Conservation (phyloP, 1,140 invertebrate species). For the Leptonema lineaticorne region DNA sequence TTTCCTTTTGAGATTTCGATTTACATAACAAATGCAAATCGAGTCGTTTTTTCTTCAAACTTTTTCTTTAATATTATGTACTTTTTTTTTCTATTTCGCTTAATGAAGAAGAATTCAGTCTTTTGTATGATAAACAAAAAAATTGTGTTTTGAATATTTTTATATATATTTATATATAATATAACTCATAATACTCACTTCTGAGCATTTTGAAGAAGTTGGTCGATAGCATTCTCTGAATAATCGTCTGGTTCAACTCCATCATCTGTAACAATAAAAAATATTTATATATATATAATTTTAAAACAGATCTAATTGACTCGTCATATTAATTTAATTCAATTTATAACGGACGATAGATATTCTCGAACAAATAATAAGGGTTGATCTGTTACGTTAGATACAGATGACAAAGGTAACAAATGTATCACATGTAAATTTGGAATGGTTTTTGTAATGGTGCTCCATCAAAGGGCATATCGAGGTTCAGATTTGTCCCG, state of each 20-base stretch:
- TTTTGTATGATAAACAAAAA: too few relatives aligned
- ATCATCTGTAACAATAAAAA: slow-evolving; percentile 47
- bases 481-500: background rate
- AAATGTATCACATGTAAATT: too few relatives aligned
- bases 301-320: background rate
- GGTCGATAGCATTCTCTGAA: slow-evolving; percentile 51
- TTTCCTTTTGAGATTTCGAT: too few relatives aligned
- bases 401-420: background rate
- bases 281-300: background rate
- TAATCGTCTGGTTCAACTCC: slow-evolving; percentile 48
- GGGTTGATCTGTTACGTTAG: background rate
- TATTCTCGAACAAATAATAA: too few relatives aligned
- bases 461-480: background rate
- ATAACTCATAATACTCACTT: slow-evolving; percentile 47
- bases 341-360: too few relatives aligned
- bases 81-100: too few relatives aligned
- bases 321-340: too few relatives aligned
- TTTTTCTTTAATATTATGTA: too few relatives aligned
- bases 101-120: too few relatives aligned
- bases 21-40: too few relatives aligned
- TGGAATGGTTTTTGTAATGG: background rate
- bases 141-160: too few relatives aligned
- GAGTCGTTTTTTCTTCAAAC: too few relatives aligned
- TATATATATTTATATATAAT: slow-evolving; percentile 6
- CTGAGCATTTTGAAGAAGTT: slow-evolving; percentile 49